Conservation (phyloP, 2,888 invertebrate species). For the Drosophila kambysellisi region DNA sequence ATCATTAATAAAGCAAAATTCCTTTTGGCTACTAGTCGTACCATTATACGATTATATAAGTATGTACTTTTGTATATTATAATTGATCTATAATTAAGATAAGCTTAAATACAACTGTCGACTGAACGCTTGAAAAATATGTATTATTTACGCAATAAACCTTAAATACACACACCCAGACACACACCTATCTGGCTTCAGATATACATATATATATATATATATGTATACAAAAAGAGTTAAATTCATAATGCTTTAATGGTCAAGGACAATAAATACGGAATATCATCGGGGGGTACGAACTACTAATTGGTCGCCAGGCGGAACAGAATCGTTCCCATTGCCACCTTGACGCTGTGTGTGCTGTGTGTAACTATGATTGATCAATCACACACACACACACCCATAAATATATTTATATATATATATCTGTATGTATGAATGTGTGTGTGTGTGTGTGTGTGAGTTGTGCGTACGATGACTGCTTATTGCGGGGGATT, state of each 20-base stretch:
- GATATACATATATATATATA: conserved; percentile 28
- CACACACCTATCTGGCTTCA: conserved; percentile 4
- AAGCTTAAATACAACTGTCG: conserved; percentile 68
- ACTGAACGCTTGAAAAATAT: conserved; percentile 37
- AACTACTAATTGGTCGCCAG: conserved; percentile 44
- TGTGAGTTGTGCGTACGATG: neutral
- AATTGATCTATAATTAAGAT: conserved; percentile 79
- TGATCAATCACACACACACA: conserved; percentile 48
- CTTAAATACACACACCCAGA: conserved; percentile 30
- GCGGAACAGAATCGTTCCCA: conserved; percentile 35
- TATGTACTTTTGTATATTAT: conserved; percentile 54
- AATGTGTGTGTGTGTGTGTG: neutral
- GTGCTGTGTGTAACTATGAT: conserved; percentile 33
- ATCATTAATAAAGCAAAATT: conserved; percentile 49
- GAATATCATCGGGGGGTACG: conserved; percentile 25
- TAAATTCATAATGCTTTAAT: conserved; percentile 30
- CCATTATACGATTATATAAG: conserved; percentile 41
- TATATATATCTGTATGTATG: neutral
- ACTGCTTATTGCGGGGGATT: conserved; percentile 19
- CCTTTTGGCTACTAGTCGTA: conserved; percentile 42
- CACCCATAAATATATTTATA: neutral
- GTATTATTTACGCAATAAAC: conserved; percentile 63
- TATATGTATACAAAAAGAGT: conserved; percentile 18
- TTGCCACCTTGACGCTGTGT: conserved; percentile 29
- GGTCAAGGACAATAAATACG: conserved; percentile 38